phyloP scores from a whole-genome alignment of 2,113 vertebrate genomes.

The Rhagologus leucostigma region DNA sequence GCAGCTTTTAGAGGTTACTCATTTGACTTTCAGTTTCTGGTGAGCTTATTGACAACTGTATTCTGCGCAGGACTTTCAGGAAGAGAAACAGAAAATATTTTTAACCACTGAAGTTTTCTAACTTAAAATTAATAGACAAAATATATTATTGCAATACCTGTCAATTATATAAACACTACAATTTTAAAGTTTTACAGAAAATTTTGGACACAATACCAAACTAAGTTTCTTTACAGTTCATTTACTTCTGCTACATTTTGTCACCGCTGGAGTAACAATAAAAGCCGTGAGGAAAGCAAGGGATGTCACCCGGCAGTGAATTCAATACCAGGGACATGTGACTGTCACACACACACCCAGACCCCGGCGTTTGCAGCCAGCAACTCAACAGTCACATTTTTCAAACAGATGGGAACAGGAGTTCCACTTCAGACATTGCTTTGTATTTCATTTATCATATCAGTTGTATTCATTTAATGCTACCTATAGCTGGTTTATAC shows the following conservation, averaged over 20 bases:
- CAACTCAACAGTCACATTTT: not conserved
- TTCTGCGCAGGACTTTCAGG: not conserved
- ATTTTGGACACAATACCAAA: not conserved
- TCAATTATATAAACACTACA: not conserved
- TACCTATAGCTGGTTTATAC: not conserved
- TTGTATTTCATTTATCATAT: not conserved
- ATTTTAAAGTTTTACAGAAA: not conserved
- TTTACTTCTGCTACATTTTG: not conserved
- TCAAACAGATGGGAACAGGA: not conserved
- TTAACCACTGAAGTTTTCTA: not conserved
- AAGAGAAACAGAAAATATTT: not conserved
- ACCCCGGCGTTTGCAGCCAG: not conserved
- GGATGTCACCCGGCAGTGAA: not conserved
- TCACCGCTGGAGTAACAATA: not conserved
- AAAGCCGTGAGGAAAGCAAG: not conserved
- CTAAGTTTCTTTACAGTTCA: not conserved
- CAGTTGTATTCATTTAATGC: not conserved
- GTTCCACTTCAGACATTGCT: not conserved
- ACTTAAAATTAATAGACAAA: not conserved
- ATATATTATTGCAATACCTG: not conserved
- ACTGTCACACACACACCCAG: not conserved
- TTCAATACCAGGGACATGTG: conserved; percentile 13
- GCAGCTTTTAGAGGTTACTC: not conserved
- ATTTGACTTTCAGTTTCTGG: not conserved
- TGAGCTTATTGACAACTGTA: not conserved